Conservation (phyloP, 2,113 vertebrate species). For the Rynchops niger region DNA sequence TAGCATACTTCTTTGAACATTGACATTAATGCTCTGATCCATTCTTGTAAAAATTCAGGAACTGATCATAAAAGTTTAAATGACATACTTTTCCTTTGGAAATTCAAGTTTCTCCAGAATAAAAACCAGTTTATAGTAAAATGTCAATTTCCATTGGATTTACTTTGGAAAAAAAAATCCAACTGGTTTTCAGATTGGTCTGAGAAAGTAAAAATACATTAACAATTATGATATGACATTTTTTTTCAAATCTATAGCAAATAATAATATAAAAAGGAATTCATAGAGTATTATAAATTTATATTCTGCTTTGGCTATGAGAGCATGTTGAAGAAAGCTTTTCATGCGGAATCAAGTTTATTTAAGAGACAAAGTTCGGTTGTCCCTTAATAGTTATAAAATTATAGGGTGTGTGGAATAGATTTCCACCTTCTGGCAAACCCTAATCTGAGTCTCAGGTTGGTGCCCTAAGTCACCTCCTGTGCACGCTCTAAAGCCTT, state of each 20-base stretch:
- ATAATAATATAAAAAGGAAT: neutral
- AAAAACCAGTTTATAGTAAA: neutral
- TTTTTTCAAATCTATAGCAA: neutral
- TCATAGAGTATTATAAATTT: neutral
- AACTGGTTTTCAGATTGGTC: neutral
- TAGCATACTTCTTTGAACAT: neutral
- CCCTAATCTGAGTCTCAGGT: neutral
- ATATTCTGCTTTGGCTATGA: neutral
- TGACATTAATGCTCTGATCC: neutral
- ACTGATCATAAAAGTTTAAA: neutral
- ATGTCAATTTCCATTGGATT: neutral
- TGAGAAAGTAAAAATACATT: neutral
- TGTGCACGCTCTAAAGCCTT: neutral
- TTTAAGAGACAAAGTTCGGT: neutral
- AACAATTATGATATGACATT: neutral
- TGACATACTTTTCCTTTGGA: neutral
- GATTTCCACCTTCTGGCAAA: neutral
- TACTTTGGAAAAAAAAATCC: neutral
- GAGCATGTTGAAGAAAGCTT: neutral
- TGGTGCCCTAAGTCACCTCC: neutral
- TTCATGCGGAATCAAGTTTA: neutral
- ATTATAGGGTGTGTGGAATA: neutral
- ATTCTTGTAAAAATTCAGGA: neutral
- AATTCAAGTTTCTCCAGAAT: neutral
- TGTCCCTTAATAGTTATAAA: neutral